These are phyloP conservation scores for Poecilus cupreus DNA, from an alignment of 2,888 invertebrate species.

Conservation along the genomic window DNA sequence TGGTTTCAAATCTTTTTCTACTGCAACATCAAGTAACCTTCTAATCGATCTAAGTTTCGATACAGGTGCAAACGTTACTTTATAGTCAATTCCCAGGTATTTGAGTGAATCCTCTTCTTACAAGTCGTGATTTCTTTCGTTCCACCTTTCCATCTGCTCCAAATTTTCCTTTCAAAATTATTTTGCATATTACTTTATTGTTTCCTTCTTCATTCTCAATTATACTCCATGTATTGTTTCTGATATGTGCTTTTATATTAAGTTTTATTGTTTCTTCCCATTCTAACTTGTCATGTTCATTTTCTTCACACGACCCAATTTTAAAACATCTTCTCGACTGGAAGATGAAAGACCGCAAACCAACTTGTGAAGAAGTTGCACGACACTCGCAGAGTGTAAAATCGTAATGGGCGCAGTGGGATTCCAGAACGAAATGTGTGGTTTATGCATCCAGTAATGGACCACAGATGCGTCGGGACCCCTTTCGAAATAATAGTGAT, in stretches of 20 bases:
- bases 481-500: too few relatives aligned
- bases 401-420: too few relatives aligned
- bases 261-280: background rate
- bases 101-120: constrained; percentile 3
- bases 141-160: background rate
- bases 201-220: background rate
- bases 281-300: background rate
- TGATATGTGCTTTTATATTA: constrained; percentile 28
- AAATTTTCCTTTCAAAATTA: background rate
- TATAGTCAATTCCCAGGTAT: background rate
- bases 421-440: too few relatives aligned
- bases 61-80: constrained; percentile 21
- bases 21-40: background rate
- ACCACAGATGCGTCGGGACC: too few relatives aligned
- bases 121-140: constrained; percentile 7
- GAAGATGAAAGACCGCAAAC: too few relatives aligned
- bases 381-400: too few relatives aligned
- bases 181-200: background rate
- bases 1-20: constrained; percentile 6
- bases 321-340: too few relatives aligned
- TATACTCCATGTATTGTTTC: constrained; percentile 30
- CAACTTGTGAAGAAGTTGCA: too few relatives aligned
- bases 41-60: background rate
- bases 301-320: constrained; percentile 1
- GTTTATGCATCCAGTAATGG: too few relatives aligned